A percentile compares a stretch with the other conserved stretches of the same genome.
Conservation (phyloP, 2,888 invertebrate genomes). For the Cerastis rubricosa region DNA sequence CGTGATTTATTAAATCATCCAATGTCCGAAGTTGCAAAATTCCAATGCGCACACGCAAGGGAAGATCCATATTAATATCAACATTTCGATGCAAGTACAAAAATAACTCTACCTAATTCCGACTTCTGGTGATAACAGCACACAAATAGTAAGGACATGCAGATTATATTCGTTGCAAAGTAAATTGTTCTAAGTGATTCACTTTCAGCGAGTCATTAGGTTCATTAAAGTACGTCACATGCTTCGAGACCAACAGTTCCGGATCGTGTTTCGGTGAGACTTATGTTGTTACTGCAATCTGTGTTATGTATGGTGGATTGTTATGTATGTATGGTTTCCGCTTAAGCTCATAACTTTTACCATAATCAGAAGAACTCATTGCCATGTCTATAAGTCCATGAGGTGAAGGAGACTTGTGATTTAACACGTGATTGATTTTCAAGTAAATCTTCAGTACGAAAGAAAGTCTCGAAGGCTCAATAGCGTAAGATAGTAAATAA, state of each 20-base stretch:
- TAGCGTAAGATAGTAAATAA: too few relatives aligned
- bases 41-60: too few relatives aligned
- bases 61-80: too few relatives aligned
- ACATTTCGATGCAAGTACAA: too few relatives aligned
- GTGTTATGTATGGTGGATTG: not conserved
- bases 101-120: too few relatives aligned
- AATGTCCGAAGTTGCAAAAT: too few relatives aligned
- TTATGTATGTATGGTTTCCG: not conserved
- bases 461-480: not conserved
- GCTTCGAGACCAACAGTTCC: constrained; percentile 33
- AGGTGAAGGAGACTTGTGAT: not conserved
- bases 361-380: not conserved
- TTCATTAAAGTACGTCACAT: constrained; percentile 35
- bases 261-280: constrained; percentile 40
- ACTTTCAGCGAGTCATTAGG: constrained; percentile 48
- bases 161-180: constrained; percentile 33
- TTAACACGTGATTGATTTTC: not conserved
- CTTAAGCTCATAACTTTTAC: constrained; percentile 23
- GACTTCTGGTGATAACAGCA: not conserved
- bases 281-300: constrained; percentile 6
- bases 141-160: not conserved
- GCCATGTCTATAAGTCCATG: not conserved
- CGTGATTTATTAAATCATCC: too few relatives aligned
- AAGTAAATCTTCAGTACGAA: not conserved
- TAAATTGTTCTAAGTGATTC: constrained; percentile 52